phyloP scores from a whole-genome alignment of 2,888 invertebrate genomes.

The Elegia similella region DNA sequence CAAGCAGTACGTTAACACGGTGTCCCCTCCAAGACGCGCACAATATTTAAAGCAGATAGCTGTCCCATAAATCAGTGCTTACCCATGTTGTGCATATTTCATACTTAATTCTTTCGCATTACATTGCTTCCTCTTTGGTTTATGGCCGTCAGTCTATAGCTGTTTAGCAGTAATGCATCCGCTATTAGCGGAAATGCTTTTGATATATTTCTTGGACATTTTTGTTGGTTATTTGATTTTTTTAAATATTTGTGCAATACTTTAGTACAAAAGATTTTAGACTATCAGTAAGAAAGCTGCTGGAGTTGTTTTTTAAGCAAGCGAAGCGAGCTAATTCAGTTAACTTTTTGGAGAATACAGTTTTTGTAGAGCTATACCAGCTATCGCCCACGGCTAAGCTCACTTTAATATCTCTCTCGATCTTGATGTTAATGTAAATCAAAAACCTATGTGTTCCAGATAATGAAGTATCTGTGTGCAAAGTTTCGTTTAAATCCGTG shows the following conservation, averaged over 20 bases:
- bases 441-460: too few species aligned
- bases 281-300: too few species aligned
- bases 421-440: too few species aligned
- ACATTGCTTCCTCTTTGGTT: slow-evolving; percentile 53
- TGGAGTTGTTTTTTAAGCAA: too few species aligned
- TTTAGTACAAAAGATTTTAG: too few species aligned
- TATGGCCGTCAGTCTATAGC: slow-evolving; percentile 59
- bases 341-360: too few species aligned
- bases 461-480: too few species aligned
- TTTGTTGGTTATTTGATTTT: not conserved
- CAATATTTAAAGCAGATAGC: slow-evolving; percentile 60
- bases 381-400: too few species aligned
- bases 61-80: slow-evolving; percentile 73
- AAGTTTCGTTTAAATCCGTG: too few species aligned
- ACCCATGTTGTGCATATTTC: slow-evolving; percentile 76
- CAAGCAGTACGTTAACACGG: slow-evolving; percentile 5
- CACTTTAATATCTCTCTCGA: too few species aligned
- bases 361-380: too few species aligned
- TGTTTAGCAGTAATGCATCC: slow-evolving; percentile 50
- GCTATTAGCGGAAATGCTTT: slow-evolving; percentile 30
- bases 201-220: slow-evolving; percentile 17
- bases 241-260: not conserved
- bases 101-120: slow-evolving; percentile 78
- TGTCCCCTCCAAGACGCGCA: slow-evolving; percentile 30
- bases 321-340: too few species aligned